Conservation (phyloP, 1,140 invertebrate genomes). For the Zaprionus nigranus region DNA sequence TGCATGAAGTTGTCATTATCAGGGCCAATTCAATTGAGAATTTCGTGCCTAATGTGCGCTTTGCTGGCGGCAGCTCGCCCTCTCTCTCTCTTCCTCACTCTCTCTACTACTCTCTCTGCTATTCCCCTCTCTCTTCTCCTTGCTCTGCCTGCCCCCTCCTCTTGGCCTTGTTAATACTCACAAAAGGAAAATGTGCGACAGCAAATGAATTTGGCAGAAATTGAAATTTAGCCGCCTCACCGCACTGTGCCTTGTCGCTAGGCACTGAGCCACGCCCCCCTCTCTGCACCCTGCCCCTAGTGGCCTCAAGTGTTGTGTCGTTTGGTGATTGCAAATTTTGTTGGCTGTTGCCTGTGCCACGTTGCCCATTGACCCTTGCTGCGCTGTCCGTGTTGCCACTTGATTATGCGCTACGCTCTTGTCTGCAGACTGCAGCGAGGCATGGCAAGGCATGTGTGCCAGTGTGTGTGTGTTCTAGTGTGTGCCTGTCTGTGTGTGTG, state of each 20-base stretch:
- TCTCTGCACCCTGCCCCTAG: background rate
- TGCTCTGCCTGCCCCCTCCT: background rate
- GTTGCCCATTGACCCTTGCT: constrained; percentile 50
- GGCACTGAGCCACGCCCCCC: background rate
- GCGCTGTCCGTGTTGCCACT: constrained; percentile 58
- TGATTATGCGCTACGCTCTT: constrained; percentile 62
- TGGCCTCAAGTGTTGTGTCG: constrained; percentile 50
- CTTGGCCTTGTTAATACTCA: constrained; percentile 2
- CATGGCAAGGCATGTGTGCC: background rate
- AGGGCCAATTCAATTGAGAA: constrained; percentile 83
- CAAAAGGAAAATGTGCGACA: constrained; percentile 42
- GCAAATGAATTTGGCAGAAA: constrained; percentile 70
- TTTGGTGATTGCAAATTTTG: constrained; percentile 68
- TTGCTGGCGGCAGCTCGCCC: constrained; percentile 20
- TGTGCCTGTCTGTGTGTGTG: constrained; percentile 10
- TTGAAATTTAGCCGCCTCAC: constrained; percentile 62
- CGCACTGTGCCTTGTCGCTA: constrained; percentile 1
- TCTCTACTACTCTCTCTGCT: background rate
- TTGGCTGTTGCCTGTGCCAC: constrained; percentile 27
- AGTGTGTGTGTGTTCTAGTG: background rate
- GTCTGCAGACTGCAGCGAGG: constrained; percentile 28
- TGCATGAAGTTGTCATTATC: constrained; percentile 84
- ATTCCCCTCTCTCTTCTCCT: background rate
- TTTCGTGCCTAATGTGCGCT: constrained; percentile 74
- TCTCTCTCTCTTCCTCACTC: background rate